Evolutionary conservation across 2,888 invertebrate genomes (phyloP).

Genomic region (Tetragonula carbonaria): DNA sequence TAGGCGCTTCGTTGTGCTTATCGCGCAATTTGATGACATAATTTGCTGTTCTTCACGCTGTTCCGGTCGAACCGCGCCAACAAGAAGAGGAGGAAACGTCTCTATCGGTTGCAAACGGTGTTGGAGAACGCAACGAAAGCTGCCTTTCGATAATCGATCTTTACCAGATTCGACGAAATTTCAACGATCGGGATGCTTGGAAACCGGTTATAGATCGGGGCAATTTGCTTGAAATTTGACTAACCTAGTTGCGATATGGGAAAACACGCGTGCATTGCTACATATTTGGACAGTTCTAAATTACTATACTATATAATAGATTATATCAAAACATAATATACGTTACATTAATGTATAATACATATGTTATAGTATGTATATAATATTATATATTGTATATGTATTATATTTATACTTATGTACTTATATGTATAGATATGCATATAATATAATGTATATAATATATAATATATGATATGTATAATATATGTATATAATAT

Average conservation of each 20-base stretch:
- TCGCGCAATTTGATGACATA: slow-evolving; percentile 64
- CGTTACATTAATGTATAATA: no score
- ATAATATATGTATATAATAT: no score
- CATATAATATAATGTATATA: no score
- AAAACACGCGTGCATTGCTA: background rate
- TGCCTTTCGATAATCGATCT: slow-evolving; percentile 8
- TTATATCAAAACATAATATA: no score
- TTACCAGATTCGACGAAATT: background rate
- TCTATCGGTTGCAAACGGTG: slow-evolving; percentile 38
- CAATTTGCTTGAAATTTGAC: slow-evolving; percentile 2
- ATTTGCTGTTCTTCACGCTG: slow-evolving; percentile 5
- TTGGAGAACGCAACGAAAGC: background rate
- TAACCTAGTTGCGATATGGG: background rate
- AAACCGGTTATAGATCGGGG: no score
- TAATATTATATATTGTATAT: no score
- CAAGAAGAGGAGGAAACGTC: slow-evolving; percentile 59
- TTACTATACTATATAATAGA: no score
- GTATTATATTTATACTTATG: no score
- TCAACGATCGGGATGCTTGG: background rate
- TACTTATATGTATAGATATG: no score
- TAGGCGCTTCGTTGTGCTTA: slow-evolving; percentile 53
- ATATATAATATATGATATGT: no score
- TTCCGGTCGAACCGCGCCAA: slow-evolving; percentile 47
- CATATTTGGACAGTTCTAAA: no score
- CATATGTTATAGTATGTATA: no score